Evolutionary conservation across 1,140 invertebrate species (phyloP).

Genomic region (Diachasmimorpha longicaudata): DNA sequence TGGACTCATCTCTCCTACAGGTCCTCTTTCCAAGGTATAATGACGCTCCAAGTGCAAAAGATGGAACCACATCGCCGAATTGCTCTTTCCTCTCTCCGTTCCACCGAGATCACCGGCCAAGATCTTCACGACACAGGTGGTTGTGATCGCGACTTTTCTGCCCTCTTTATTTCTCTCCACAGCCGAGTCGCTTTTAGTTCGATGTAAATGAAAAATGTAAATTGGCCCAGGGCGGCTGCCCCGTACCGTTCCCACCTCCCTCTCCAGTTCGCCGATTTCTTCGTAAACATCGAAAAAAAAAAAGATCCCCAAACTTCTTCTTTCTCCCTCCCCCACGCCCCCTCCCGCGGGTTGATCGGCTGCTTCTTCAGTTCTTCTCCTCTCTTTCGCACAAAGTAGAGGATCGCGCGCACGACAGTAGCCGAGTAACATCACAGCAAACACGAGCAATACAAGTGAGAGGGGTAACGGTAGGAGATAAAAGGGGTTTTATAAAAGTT

Average conservation of each 20-base stretch:
- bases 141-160: conserved; percentile 14
- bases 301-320: too few relatives aligned
- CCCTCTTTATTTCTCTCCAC: neutral
- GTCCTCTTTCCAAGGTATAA: neutral
- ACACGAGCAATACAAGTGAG: neutral
- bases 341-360: conserved; percentile 6
- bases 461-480: neutral
- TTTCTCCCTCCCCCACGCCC: neutral
- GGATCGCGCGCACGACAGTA: conserved; percentile 1
- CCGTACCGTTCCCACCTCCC: too few relatives aligned
- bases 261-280: conserved; percentile 20
- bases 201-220: conserved; percentile 52
- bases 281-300: neutral
- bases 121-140: conserved; percentile 30
- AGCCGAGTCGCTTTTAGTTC: conserved; percentile 1
- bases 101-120: neutral
- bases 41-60: neutral
- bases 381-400: neutral
- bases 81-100: neutral
- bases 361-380: neutral
- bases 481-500: conserved; percentile 10
- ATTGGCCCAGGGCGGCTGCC: conserved; percentile 42
- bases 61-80: neutral
- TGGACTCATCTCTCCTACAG: neutral
- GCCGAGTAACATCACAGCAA: conserved; percentile 20